Evolutionary conservation across 2,797 vertebrate species (phyloP).

Genomic region (Epinephelus coioides): DNA sequence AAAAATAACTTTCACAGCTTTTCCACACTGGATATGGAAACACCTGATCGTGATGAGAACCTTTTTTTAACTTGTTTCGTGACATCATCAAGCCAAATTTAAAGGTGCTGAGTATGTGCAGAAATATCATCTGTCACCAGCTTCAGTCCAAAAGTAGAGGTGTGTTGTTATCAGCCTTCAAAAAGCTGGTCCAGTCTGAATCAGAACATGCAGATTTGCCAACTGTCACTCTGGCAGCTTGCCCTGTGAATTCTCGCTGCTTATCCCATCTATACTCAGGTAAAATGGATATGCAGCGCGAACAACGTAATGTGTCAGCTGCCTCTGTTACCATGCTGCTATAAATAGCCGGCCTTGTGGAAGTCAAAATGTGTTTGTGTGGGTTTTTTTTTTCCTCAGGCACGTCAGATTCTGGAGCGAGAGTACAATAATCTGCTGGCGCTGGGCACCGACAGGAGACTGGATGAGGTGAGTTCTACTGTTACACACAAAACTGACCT

Average conservation of each 20-base stretch:
- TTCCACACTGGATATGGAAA: background rate
- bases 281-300: conserved; percentile 33
- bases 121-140: conserved; percentile 28
- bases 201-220: conserved; percentile 65
- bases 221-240: conserved; percentile 57
- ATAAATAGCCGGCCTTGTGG: conserved; percentile 61
- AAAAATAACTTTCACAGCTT: background rate
- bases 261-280: conserved; percentile 44
- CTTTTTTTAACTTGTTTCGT: background rate
- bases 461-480: conserved; percentile 93
- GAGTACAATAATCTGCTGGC: conserved; percentile 99
- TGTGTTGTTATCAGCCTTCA: conserved; percentile 37
- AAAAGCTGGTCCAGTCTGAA: conserved; percentile 52
- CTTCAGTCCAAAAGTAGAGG: conserved; percentile 43
- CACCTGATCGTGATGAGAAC: background rate
- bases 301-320: conserved; percentile 48
- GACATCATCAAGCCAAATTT: background rate
- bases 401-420: conserved; percentile 98
- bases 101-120: conserved; percentile 29
- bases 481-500: conserved; percentile 26
- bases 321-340: conserved; percentile 37
- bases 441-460: conserved; percentile 96
- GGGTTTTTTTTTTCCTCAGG: conserved; percentile 83
- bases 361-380: conserved; percentile 22
- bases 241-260: conserved; percentile 53